phyloP scores from a whole-genome alignment of 2,113 vertebrate species.

The Ailurus styani region DNA sequence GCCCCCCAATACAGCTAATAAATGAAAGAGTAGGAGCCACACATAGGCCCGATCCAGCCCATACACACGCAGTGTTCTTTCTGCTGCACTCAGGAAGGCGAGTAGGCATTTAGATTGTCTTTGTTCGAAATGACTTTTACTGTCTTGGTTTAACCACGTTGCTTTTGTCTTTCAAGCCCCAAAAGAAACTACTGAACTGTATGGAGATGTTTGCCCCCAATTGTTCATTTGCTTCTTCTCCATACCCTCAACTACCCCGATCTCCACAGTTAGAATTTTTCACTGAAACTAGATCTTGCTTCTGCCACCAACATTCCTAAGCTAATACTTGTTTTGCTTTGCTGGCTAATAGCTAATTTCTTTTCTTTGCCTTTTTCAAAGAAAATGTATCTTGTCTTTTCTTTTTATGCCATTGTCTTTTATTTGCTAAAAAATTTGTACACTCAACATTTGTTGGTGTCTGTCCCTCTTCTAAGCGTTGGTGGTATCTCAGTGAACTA shows the following conservation, averaged over 20 bases:
- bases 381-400: background rate
- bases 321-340: background rate
- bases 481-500: background rate
- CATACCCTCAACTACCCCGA: background rate
- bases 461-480: background rate
- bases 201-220: background rate
- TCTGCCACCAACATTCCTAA: background rate
- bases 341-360: background rate
- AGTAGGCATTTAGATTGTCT: background rate
- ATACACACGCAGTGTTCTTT: background rate
- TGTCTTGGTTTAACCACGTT: background rate
- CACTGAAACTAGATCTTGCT: background rate
- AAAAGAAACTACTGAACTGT: background rate
- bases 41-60: too few species aligned
- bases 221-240: background rate
- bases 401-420: background rate
- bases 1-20: background rate
- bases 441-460: background rate
- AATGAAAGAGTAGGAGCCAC: background rate
- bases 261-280: background rate
- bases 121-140: background rate
- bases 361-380: background rate
- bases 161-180: background rate
- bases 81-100: background rate
- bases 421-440: background rate